Percentiles rank a stretch among this genome's conserved stretches.
phyloP scores from a whole-genome alignment of 2,888 invertebrate species.

The Eristalis tenax region DNA sequence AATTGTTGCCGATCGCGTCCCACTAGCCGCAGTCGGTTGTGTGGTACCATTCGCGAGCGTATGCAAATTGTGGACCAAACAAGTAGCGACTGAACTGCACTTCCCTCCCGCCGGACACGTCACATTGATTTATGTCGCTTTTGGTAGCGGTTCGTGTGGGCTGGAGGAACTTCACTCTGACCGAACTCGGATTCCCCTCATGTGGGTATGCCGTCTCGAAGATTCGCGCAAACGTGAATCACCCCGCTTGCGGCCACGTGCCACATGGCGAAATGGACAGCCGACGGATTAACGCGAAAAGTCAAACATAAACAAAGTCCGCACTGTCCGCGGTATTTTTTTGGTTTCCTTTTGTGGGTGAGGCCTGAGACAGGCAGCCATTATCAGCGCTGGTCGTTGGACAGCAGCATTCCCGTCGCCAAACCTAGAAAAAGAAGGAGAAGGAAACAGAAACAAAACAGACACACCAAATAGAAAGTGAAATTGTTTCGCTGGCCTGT shows the following conservation, averaged over 20 bases:
- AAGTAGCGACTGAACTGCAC: background rate
- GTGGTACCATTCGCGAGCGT: background rate
- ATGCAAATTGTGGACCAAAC: slow-evolving; percentile 20
- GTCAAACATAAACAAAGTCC: background rate
- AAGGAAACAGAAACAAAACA: too few species aligned
- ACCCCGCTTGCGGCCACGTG: background rate
- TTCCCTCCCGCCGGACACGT: background rate
- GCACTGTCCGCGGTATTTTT: background rate
- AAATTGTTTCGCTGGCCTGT: slow-evolving; percentile 8
- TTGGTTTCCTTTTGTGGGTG: background rate
- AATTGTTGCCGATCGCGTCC: slow-evolving; percentile 18
- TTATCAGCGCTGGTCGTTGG: background rate
- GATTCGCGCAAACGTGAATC: background rate
- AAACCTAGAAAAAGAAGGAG: slow-evolving; percentile 11
- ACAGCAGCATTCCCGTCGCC: slow-evolving; percentile 19
- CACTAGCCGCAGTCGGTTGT: background rate
- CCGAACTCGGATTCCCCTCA: background rate
- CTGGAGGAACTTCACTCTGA: background rate
- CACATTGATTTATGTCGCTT: slow-evolving; percentile 27
- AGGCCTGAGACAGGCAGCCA: background rate
- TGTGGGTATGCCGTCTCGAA: background rate
- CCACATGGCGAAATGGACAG: background rate
- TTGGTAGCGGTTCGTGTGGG: background rate
- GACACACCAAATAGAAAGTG: slow-evolving; percentile 3
- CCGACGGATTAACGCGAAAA: background rate